These are phyloP conservation scores for Myotis findleyi DNA, from an alignment of 2,797 vertebrate species.

Conservation along the genomic window DNA sequence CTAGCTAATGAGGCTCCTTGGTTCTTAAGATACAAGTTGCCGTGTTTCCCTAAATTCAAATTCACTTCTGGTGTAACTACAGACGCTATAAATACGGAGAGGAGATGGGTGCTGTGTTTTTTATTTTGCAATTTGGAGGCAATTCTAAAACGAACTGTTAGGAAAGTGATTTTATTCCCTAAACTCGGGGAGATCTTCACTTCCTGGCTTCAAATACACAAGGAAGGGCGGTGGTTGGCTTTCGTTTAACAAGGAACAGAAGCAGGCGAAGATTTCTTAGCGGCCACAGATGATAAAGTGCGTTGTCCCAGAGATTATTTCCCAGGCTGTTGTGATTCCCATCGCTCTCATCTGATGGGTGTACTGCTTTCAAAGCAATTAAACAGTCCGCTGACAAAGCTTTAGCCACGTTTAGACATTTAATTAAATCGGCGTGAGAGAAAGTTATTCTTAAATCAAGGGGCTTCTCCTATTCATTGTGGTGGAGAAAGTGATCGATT, in stretches of 20 bases:
- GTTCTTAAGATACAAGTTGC: slow-evolving; percentile 77
- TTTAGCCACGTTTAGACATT: slow-evolving; percentile 57
- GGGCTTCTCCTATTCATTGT: background rate
- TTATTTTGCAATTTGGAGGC: slow-evolving; percentile 67
- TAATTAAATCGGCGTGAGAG: slow-evolving; percentile 62
- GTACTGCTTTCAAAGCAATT: slow-evolving; percentile 63
- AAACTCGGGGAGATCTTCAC: background rate
- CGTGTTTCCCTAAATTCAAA: slow-evolving; percentile 77
- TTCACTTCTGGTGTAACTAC: slow-evolving; percentile 77
- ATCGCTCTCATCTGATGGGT: slow-evolving; percentile 51
- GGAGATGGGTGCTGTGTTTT: slow-evolving; percentile 50
- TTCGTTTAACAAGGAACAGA: background rate
- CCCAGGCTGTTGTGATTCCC: background rate
- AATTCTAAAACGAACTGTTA: slow-evolving; percentile 61
- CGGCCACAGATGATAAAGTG: background rate
- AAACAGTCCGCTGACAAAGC: slow-evolving; percentile 57
- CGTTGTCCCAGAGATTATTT: slow-evolving; percentile 40
- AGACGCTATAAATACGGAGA: slow-evolving; percentile 72
- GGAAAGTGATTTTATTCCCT: slow-evolving; percentile 66
- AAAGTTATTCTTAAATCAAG: slow-evolving; percentile 50
- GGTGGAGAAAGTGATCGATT: background rate
- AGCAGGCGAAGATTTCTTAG: background rate
- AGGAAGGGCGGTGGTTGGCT: background rate
- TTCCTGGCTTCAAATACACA: background rate
- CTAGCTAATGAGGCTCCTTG: slow-evolving; percentile 77